Evolutionary conservation across 2,797 vertebrate species (phyloP), one percentile per base, ranked within the genome.

Genomic region (Cossypha dichroa): DNA sequence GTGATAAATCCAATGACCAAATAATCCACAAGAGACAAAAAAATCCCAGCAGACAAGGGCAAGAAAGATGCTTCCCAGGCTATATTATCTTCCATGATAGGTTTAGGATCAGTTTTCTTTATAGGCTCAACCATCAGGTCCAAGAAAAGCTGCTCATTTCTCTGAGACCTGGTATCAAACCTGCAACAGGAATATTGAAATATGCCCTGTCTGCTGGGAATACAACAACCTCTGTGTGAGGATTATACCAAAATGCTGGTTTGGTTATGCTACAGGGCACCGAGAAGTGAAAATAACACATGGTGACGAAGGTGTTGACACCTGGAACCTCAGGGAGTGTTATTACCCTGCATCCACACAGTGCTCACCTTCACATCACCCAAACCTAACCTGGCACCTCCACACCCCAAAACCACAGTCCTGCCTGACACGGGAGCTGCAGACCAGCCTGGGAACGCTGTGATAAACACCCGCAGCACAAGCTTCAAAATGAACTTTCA

Each of bases 381-480:
- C 40, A 73, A 51, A 49, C 16, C 5, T 0, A 38, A 38, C 11
- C 34, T 23, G n/a, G 72, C 55, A 67, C 63, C 56, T 63, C 64
- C 11, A 45, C 5, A n/a, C 26, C 76, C 72, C 49, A 85, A 81
- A 95, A 67, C 55, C 36, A 13, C 28, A 58, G 29, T 20, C n/a
- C 34, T 28, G 54, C 48, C 43, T 62, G 51, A 33, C 72, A 52
- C 0, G 0, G 70, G 31, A 75, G 56, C 77, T 26, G 15, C 45
- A 60, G 15, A 25, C 7, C 25, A 45, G 23, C 1, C 38, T 12
- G 2, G 0, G 15, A 63, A 43, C 40, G 3, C 36, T 0, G 0
- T 2, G 15, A 59, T 2, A 9, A 55, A 13, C 11, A 1, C 15
- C 28, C 21, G 0, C 48, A 25, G 56, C 46, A 33, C 0, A 26